Evolutionary conservation across 2,888 invertebrate species (phyloP).

Genomic region (Dicranocentrus wangi): DNA sequence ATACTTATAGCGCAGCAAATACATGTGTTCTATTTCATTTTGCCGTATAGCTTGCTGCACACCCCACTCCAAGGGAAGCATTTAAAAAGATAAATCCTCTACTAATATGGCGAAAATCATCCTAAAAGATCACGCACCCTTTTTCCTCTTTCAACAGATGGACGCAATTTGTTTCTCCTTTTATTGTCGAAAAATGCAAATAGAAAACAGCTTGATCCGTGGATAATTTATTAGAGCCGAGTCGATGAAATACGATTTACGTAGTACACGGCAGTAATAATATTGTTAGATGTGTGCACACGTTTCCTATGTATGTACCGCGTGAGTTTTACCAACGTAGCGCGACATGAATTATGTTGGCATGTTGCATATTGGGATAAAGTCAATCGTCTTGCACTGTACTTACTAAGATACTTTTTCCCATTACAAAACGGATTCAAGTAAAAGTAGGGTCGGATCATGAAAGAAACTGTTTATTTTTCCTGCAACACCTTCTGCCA

Average conservation of each 20-base stretch:
- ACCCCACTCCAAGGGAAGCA: too few species aligned
- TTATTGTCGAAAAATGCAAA: slow-evolving; percentile 70
- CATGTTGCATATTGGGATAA: neutral
- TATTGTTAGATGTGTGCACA: too few species aligned
- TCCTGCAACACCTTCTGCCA: slow-evolving; percentile 8
- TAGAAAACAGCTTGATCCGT: slow-evolving; percentile 68
- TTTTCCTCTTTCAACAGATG: slow-evolving; percentile 63
- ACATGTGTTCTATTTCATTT: too few species aligned
- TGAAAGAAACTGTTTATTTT: slow-evolving; percentile 41
- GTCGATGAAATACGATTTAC: slow-evolving; percentile 55
- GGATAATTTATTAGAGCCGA: slow-evolving; percentile 62
- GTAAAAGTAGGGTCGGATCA: slow-evolving; percentile 5
- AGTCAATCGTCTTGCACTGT: slow-evolving; percentile 6
- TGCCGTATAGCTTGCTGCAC: too few species aligned
- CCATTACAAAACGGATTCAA: neutral
- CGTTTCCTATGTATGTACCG: too few species aligned
- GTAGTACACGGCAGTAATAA: neutral
- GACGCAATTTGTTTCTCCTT: slow-evolving; percentile 71
- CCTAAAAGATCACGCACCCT: slow-evolving; percentile 29
- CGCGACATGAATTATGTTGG: neutral
- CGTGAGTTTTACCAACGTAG: too few species aligned
- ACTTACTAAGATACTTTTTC: neutral
- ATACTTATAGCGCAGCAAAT: too few species aligned
- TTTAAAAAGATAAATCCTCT: too few species aligned
- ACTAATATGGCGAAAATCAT: slow-evolving; percentile 55